Base-by-base conservation (phyloP, 2,113 vertebrate species). In the Emydura subglobosa region DNA sequence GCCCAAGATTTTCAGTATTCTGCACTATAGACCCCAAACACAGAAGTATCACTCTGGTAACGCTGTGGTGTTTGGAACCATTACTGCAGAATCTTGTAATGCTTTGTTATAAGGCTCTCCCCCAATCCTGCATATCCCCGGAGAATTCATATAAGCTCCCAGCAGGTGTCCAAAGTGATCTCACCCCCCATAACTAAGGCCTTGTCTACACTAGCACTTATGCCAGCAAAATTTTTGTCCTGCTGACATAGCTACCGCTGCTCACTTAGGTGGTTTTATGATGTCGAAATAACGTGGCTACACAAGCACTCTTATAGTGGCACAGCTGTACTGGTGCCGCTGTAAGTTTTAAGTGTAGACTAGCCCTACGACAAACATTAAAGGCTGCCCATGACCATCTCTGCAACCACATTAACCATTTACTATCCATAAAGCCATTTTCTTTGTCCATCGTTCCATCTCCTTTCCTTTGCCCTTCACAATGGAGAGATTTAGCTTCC, bases 401-500 rank as follows among this genome's bases (percentile, higher is more conserved):
- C 0, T 1, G 19, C 84, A 74, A 87, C 85, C 85, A 85, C 91
- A 5, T n/a, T n/a, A 49, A 74, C 59, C 16, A 90, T 87, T 90
- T 87, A 85, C 47, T 10, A 34, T 86, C 82, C 17, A 65, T 5
- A 1, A 1, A 83, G 59, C 74, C 25, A 5, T 85, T 92, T 85
- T 82, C 47, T 89, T 53, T 16, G 80, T 90, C 91, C 78, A 57
- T 79, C 1, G 1, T 80, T 90, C 68, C 8, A 54, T 74, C 89
- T 93, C 92, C 74, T 90, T 97, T 68, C 96, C 84, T 68, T 65
- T 93, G 72, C 91, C 83, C 86, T 94, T 95, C 95, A 87, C 90
- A 79, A 85, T 89, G 95, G 82, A 39, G 89, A 95, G 95, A 96
- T 96, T 96, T 95, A 97, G 92, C 92, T 87, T 85, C 91, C 89